Base-by-base conservation (phyloP, 2,797 vertebrate genomes). In the Balearica regulorum region DNA sequence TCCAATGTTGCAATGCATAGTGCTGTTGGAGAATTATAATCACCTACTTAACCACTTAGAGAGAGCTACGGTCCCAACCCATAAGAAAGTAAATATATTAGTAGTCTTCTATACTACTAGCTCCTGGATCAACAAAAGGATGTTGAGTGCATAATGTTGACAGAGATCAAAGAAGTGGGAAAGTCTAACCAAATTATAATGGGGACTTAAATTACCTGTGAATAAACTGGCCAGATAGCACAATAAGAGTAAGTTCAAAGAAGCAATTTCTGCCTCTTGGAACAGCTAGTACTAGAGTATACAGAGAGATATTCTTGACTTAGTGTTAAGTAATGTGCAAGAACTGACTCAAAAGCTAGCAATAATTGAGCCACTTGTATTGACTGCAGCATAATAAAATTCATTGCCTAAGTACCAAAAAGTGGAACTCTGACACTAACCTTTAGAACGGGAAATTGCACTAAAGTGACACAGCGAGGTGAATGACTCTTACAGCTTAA, bases 131-230 rank as follows among this genome's bases (percentile, higher is more conserved):
- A 94, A 91, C 87, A 90, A 73, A 94, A 88, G 83, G 79, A 94
- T 92, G 91, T 95, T 64, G 94, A 95, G 93, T 87, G 91, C 86
- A 66, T 60, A 54, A 65, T 93, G 88, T 96, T 97, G 96, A 90
- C 93, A 93, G 86, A 97, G 86, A 96, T 96, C 96, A 96, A 96
- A 96, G 94, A 93, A 96, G 83, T 91, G 95, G 88, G 83, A 88
- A 96, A 95, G 94, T 93, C 46, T 83, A 87, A 95, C 48, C 75
- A 70, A 87, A 93, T 95, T 64, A 95, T 96, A 93, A 94, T 96
- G 90, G 90, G 5, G 80, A 77, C 90, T 95, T 94, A 79, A 96
- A 93, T 95, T 93, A 87, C 31, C 64, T 95, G 90, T 91, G 93
- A 95, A 95, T 95, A 92, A 93, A 78, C 69, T 94, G 95, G 77